phyloP scores from a whole-genome alignment of 2,113 vertebrate genomes.

The Sturnus vulgaris region DNA sequence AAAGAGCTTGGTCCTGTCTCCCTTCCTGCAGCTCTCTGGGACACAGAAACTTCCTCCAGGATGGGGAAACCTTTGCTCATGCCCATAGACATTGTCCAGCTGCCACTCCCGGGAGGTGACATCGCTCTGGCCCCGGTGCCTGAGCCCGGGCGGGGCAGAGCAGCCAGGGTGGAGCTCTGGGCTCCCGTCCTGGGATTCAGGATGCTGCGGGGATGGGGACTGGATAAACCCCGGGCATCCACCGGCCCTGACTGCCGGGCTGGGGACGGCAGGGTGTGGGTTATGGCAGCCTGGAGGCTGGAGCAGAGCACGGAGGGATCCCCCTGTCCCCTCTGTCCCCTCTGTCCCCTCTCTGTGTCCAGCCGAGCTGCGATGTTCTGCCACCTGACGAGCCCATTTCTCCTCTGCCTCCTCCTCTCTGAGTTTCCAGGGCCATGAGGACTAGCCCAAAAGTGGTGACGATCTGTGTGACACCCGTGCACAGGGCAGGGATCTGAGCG shows the following conservation, averaged over 20 bases:
- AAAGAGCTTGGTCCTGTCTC: background rate
- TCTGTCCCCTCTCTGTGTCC: background rate
- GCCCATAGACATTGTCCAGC: background rate
- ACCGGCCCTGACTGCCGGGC: rapidly evolving
- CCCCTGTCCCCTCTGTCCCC: too few species aligned
- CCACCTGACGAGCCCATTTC: background rate
- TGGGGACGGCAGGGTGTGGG: rapidly evolving
- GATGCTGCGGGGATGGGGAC: background rate
- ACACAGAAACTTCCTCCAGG: background rate
- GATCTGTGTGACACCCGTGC: background rate
- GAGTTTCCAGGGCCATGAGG: background rate
- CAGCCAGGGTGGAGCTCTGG: background rate
- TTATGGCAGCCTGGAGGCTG: background rate
- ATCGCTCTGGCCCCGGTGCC: rapidly evolving
- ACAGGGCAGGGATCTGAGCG: background rate
- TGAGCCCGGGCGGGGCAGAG: rapidly evolving
- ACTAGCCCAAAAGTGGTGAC: rapidly evolving
- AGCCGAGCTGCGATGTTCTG: background rate
- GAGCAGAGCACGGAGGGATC: background rate
- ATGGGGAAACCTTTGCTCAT: background rate
- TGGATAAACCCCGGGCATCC: background rate
- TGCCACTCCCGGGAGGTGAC: background rate
- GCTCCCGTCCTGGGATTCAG: background rate
- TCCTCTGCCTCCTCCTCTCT: background rate
- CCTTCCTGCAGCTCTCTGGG: background rate